phyloP scores from a whole-genome alignment of 1,140 invertebrate species.

The Cyclina sinensis region DNA sequence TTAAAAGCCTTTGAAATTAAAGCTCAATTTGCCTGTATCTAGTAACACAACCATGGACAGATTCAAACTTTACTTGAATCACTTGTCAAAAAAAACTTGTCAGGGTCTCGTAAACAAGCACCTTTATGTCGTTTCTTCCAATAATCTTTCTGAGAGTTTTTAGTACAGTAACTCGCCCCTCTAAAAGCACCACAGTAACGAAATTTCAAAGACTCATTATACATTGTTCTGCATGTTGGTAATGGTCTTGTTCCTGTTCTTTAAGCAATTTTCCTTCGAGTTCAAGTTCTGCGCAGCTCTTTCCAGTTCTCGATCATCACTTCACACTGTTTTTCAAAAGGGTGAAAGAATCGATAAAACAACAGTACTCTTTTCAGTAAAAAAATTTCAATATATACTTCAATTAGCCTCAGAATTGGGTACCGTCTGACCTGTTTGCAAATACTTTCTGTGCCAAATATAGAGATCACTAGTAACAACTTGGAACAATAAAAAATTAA shows the following conservation, averaged over 20 bases:
- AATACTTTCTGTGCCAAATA: conserved; percentile 53
- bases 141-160: conserved; percentile 76
- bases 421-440: conserved; percentile 56
- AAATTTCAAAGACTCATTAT: conserved; percentile 65
- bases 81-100: too few species aligned
- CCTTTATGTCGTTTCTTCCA: conserved; percentile 75
- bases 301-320: conserved; percentile 26
- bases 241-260: conserved; percentile 60
- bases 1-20: too few species aligned
- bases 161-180: conserved; percentile 73
- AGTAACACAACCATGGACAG: too few species aligned
- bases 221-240: conserved; percentile 67
- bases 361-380: background rate
- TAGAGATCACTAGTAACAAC: conserved; percentile 55
- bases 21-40: too few species aligned
- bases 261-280: conserved; percentile 67
- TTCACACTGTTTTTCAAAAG: conserved; percentile 15
- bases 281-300: conserved; percentile 64
- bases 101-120: conserved; percentile 58
- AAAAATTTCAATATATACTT: conserved; percentile 50
- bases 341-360: conserved; percentile 33
- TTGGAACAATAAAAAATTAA: conserved; percentile 58
- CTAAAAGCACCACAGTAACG: conserved; percentile 75
- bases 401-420: conserved; percentile 43
- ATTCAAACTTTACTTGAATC: too few species aligned